These are phyloP conservation scores for Zaprionus inermis DNA, from an alignment of 1,140 invertebrate species.

Conservation along the genomic window DNA sequence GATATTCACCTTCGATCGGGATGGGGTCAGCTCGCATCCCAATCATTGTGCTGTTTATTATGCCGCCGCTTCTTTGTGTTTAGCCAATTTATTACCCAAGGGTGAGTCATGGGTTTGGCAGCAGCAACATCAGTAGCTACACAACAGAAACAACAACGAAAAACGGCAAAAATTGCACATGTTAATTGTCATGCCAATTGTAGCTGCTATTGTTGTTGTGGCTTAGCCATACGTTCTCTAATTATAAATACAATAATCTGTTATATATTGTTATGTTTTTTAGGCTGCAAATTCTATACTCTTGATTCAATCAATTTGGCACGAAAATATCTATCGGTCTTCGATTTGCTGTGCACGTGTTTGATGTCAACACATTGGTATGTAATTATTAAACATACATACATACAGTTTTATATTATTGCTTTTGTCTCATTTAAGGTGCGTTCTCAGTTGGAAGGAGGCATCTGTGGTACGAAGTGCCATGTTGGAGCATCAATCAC, in stretches of 20 bases:
- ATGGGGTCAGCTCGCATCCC: constrained; percentile 94
- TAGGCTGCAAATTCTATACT: constrained; percentile 91
- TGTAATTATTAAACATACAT: constrained; percentile 43
- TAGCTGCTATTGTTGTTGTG: constrained; percentile 36
- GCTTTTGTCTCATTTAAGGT: constrained; percentile 83
- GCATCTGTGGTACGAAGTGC: constrained; percentile 88
- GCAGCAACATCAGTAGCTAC: constrained; percentile 48
- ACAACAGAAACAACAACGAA: constrained; percentile 20
- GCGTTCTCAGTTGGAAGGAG: constrained; percentile 86
- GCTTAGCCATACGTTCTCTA: constrained; percentile 42
- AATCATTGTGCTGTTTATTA: constrained; percentile 95
- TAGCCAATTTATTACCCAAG: constrained; percentile 89
- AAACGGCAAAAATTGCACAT: constrained; percentile 37
- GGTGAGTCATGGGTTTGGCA: constrained; percentile 84
- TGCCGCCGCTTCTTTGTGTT: constrained; percentile 90
- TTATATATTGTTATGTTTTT: constrained; percentile 53
- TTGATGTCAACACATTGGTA: constrained; percentile 90
- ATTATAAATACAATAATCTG: constrained; percentile 60
- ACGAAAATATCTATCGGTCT: constrained; percentile 93
- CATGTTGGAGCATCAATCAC: constrained; percentile 93
- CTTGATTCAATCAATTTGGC: constrained; percentile 93
- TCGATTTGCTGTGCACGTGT: constrained; percentile 93
- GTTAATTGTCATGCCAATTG: constrained; percentile 74
- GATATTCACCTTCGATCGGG: constrained; percentile 95
- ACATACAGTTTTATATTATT: constrained; percentile 3